phyloP scores from a whole-genome alignment of 2,113 vertebrate species.

The Indicator indicator region DNA sequence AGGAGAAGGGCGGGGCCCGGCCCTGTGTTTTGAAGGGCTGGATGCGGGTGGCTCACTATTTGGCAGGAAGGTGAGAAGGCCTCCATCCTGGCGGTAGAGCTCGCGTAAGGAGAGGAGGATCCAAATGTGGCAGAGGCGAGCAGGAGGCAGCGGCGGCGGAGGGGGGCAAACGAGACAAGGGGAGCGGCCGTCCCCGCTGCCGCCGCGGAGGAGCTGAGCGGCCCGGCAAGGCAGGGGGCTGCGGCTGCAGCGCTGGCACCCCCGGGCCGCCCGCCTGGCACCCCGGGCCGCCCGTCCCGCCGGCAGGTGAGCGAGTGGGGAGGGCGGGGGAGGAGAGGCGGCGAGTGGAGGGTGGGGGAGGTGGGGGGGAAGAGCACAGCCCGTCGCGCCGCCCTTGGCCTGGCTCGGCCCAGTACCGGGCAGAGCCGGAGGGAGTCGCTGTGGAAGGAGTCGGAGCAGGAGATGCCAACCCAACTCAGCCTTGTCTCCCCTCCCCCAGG shows the following conservation, averaged over 20 bases:
- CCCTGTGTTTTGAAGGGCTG: slow-evolving; percentile 47
- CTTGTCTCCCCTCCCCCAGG: background rate
- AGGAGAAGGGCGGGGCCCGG: slow-evolving; percentile 7
- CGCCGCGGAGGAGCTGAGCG: slow-evolving; percentile 41
- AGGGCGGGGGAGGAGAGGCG: too few relatives aligned
- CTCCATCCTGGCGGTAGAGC: background rate
- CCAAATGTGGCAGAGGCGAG: slow-evolving; percentile 49
- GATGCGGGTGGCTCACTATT: slow-evolving; percentile 63
- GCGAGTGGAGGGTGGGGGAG: background rate
- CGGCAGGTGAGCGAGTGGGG: slow-evolving; percentile 41
- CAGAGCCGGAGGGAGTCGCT: too few relatives aligned
- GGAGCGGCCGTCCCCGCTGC: slow-evolving; percentile 23
- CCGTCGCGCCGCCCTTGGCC: too few relatives aligned
- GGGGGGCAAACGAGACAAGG: slow-evolving; percentile 39
- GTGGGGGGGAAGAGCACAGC: too few relatives aligned
- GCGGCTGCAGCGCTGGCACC: slow-evolving; percentile 36
- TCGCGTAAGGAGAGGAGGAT: slow-evolving; percentile 21
- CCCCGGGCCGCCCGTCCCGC: background rate
- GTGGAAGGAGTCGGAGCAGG: too few relatives aligned
- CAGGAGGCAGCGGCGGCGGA: slow-evolving; percentile 30
- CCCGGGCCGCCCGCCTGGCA: background rate
- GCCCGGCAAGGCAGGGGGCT: slow-evolving; percentile 62
- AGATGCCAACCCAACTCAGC: too few relatives aligned
- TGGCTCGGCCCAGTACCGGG: too few relatives aligned
- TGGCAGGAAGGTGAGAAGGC: slow-evolving; percentile 75